phyloP scores from a whole-genome alignment of 2,888 invertebrate species.

The Coenonympha arcania region DNA sequence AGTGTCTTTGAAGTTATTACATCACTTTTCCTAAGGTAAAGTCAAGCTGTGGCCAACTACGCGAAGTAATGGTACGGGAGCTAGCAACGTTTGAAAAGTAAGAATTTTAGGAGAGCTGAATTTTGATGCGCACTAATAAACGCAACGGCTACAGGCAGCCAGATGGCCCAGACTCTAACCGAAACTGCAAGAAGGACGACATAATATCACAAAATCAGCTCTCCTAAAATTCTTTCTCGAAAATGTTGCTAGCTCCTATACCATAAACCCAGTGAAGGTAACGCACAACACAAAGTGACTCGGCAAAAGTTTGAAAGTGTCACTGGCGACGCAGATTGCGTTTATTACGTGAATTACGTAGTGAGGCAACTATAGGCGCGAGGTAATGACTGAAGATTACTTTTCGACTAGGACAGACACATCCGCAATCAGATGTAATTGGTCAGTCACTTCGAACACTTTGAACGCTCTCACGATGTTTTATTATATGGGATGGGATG shows the following conservation, averaged over 20 bases:
- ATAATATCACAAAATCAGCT: too few relatives aligned
- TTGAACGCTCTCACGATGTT: constrained; percentile 36
- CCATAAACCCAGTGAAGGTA: background rate
- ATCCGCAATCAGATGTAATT: constrained; percentile 54
- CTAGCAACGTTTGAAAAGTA: too few relatives aligned
- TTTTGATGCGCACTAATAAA: too few relatives aligned
- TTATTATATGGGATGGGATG: constrained; percentile 14
- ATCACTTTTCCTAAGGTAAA: too few relatives aligned
- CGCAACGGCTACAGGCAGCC: too few relatives aligned
- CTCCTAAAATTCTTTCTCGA: too few relatives aligned
- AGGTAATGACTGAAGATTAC: constrained; percentile 56
- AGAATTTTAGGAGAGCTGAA: too few relatives aligned
- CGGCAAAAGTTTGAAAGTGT: constrained; percentile 16
- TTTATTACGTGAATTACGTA: constrained; percentile 53
- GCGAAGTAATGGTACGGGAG: too few relatives aligned
- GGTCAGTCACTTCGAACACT: constrained; percentile 47
- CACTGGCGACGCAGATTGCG: constrained; percentile 32
- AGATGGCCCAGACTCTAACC: too few relatives aligned
- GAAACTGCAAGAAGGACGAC: too few relatives aligned
- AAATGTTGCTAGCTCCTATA: background rate
- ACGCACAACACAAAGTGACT: constrained; percentile 4
- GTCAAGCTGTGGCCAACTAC: too few relatives aligned
- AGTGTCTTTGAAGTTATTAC: too few relatives aligned
- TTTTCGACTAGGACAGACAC: constrained; percentile 50
- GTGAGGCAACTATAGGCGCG: constrained; percentile 41